Evolutionary conservation across 1,140 invertebrate genomes (phyloP), one percentile per base, ranked within the genome.

Genomic region (Calephelis virginiensis): DNA sequence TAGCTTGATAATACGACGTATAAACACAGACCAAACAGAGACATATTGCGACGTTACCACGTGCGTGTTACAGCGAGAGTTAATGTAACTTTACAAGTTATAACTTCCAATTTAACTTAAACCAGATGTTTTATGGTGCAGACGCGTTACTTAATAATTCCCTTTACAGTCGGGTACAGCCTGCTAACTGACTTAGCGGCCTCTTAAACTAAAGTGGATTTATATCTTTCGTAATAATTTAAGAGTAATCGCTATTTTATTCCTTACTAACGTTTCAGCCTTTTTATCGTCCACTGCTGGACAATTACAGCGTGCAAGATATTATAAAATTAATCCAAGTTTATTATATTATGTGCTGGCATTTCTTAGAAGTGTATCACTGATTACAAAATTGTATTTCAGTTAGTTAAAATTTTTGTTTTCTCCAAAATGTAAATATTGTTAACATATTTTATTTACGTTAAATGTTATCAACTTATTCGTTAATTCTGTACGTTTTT

Each of bases 101-200:
- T 59, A 59, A 59, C 53, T 59, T 59, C 53, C 28, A 59, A 59
- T 59, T 59, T 59, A 59, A 59, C 53, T 59, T 40, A 56, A 59
- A 59, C 68, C 67, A 61, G 67, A 69, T 73, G 72, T 75, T 71
- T 74, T 72, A 68, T 72, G 62, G 61, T 61, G 46, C 59, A 69
- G 63, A 72, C 70, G 67, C 53, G 67, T 61, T 68, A 68, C 38
- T 72, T 66, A 69, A 68, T 71, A 71, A 72, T 72, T 72, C 70
- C 67, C 64, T 72, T 72, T 72, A 72, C 69, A 68, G 61, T 63
- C 61, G 62, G 61, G 62, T 68, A 37, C 53, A 68, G 63, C 48
- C 63, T 68, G 61, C 50, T 63, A 59, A 68, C 67, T 59, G 63
- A 61, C 67, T 59, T 59, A 59, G 47, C 66, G 38, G 53, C 59